phyloP scores from a whole-genome alignment of 2,797 vertebrate genomes.

The Tinamus major region DNA sequence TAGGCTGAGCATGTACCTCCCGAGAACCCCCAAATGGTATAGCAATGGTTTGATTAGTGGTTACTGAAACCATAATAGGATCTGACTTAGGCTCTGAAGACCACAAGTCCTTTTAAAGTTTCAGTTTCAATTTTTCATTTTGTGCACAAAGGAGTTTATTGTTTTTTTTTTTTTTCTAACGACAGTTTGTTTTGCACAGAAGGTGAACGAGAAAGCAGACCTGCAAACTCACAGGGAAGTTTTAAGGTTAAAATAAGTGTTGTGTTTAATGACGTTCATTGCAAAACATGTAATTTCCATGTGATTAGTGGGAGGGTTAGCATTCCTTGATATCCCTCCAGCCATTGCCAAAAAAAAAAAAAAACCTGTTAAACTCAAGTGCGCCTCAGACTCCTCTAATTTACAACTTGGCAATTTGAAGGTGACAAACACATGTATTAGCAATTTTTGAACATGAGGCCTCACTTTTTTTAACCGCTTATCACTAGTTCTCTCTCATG shows the following conservation, averaged over 20 bases:
- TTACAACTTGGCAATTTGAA: neutral
- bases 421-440: neutral
- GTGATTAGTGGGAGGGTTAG: neutral
- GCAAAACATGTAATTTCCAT: neutral
- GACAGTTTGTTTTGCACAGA: neutral
- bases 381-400: neutral
- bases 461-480: slow-evolving; percentile 34
- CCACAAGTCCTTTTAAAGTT: neutral
- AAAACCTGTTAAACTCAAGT: neutral
- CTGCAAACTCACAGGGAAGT: neutral
- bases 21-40: neutral
- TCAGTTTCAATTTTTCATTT: neutral
- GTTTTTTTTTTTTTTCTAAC: neutral
- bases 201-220: neutral
- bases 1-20: accelerated
- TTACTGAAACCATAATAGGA: neutral
- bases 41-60: neutral
- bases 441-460: neutral
- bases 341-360: neutral
- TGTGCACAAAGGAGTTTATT: neutral
- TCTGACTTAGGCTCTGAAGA: neutral
- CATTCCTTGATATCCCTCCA: neutral
- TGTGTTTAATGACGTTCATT: neutral
- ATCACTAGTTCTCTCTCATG: neutral
- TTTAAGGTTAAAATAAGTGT: neutral